Evolutionary conservation across 23 tunicate genomes (phyloP).

Genomic region (Trididemnum miniatum): DNA sequence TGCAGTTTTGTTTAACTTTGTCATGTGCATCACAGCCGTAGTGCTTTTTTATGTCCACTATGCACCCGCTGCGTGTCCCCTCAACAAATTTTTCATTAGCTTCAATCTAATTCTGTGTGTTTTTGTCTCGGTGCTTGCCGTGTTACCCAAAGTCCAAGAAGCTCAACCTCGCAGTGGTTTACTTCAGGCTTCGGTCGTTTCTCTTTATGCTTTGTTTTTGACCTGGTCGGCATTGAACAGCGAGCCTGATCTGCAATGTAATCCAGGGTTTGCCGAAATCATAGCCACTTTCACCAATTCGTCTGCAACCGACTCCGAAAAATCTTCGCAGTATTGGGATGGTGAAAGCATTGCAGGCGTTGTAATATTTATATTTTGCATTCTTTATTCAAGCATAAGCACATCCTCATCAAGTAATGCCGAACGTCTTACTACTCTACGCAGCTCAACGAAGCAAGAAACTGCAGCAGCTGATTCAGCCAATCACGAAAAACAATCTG

Average conservation of each 20-base stretch:
- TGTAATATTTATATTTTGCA: slow-evolving; percentile 79
- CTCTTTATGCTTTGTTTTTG: slow-evolving; percentile 74
- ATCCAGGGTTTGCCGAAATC: slow-evolving; percentile 64
- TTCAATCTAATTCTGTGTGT: slow-evolving; percentile 82
- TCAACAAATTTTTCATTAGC: slow-evolving; percentile 81
- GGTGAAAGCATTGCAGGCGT: slow-evolving; percentile 74
- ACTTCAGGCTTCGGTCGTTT: slow-evolving; percentile 83
- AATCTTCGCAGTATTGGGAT: slow-evolving; percentile 56
- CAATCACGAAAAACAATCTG: slow-evolving; percentile 12
- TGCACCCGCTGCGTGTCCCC: slow-evolving; percentile 51
- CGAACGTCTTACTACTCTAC: slow-evolving; percentile 63
- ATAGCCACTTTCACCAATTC: neutral
- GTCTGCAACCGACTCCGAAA: neutral
- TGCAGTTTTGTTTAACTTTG: slow-evolving; percentile 66
- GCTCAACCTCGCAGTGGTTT: slow-evolving; percentile 85
- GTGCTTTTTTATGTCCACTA: slow-evolving; percentile 79
- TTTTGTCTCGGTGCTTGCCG: slow-evolving; percentile 71
- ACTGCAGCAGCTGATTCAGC: neutral
- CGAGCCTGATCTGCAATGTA: slow-evolving; percentile 75
- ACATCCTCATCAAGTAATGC: slow-evolving; percentile 56
- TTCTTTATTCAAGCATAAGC: slow-evolving; percentile 70
- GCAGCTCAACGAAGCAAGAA: slow-evolving; percentile 26
- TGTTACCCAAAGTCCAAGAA: slow-evolving; percentile 85
- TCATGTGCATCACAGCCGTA: slow-evolving; percentile 43
- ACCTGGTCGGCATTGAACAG: slow-evolving; percentile 97